These are phyloP conservation scores for Cetoscarus ocellatus DNA, from an alignment of 2,797 vertebrate genomes.

Conservation along the genomic window DNA sequence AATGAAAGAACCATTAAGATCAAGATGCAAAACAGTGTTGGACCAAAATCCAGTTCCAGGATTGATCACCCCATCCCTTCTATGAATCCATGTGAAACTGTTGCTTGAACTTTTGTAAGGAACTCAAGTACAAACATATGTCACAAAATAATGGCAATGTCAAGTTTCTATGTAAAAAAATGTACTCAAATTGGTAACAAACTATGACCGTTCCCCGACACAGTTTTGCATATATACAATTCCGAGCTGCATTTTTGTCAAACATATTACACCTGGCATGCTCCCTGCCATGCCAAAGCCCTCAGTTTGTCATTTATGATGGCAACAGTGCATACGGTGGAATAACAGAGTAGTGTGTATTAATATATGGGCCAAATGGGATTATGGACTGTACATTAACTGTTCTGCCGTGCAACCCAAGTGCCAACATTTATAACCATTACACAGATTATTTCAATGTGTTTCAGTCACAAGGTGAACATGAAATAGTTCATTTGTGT, in stretches of 20 bases:
- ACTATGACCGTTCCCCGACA: not conserved
- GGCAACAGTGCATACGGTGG: constrained; percentile 33
- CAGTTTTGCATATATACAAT: constrained; percentile 3
- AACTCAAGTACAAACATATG: too few relatives aligned
- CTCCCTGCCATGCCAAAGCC: constrained; percentile 27
- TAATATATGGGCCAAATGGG: constrained; percentile 45
- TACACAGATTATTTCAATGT: constrained; percentile 45
- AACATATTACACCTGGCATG: constrained; percentile 23
- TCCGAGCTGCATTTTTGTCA: constrained; percentile 14
- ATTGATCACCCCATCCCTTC: too few relatives aligned
- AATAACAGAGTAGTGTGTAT: constrained; percentile 41
- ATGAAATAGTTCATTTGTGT: constrained; percentile 42
- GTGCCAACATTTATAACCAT: constrained; percentile 48
- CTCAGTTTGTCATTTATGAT: constrained; percentile 44
- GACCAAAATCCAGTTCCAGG: too few relatives aligned
- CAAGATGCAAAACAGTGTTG: too few relatives aligned
- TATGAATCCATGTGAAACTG: too few relatives aligned
- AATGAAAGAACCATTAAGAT: too few relatives aligned
- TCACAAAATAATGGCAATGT: not conserved
- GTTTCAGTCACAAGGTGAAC: constrained; percentile 26
- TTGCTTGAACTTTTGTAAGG: too few relatives aligned
- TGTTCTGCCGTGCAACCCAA: constrained; percentile 26
- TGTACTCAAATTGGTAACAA: not conserved
- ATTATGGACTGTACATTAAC: constrained; percentile 40
- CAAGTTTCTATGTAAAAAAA: not conserved